Base-by-base conservation (phyloP, 2,797 vertebrate genomes). In the Malurus leucopterus region DNA sequence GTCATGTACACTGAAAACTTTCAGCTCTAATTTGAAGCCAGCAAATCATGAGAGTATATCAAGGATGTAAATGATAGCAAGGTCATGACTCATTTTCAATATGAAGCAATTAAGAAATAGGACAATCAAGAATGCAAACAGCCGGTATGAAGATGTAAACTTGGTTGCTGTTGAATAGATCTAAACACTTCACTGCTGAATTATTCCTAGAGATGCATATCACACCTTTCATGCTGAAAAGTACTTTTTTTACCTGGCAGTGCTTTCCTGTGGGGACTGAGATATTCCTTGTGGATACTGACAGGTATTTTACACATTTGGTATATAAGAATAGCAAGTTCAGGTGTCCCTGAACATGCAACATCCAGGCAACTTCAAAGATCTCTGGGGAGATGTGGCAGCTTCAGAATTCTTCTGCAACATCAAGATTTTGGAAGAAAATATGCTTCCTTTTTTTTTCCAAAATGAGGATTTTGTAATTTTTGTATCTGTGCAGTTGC, bases 21-120 rank as follows among this genome's bases (percentile, higher is more conserved):
- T 76, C 81, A 73, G 23, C 15, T 86, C 75, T 64, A 70, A 86
- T 90, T 61, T 82, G 46, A 69, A 90, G 71, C n/a, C 68, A 63
- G 50, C 82, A 85, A 90, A 68, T 84, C 54, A 88, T 18, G 65
- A 82, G 34, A 71, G 93, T 88, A 90, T 68, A 88, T 74, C 72
- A 82, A 43, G 53, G n/a, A 43, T 63, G 6, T 57, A 82, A 91
- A 73, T 43, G 64, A 84, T 79, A 82, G 46, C 38, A 82, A 91
- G 61, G 71, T 90, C 50, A 36, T 47, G 30, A 68, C 49, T 73
- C 21, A 9, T 70, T 84, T 91, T 73, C 57, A 46, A 14, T 32
- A 29, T 36, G 54, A 88, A 61, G 15, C 18, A 61, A 50, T 53
- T 27, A 49, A 63, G 76, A 83, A 83, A 74, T 8, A 41, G 1